A percentile compares a stretch with the other conserved stretches of the same genome.
phyloP scores from a whole-genome alignment of 2,797 vertebrate genomes.

The Sorex maritimensis region DNA sequence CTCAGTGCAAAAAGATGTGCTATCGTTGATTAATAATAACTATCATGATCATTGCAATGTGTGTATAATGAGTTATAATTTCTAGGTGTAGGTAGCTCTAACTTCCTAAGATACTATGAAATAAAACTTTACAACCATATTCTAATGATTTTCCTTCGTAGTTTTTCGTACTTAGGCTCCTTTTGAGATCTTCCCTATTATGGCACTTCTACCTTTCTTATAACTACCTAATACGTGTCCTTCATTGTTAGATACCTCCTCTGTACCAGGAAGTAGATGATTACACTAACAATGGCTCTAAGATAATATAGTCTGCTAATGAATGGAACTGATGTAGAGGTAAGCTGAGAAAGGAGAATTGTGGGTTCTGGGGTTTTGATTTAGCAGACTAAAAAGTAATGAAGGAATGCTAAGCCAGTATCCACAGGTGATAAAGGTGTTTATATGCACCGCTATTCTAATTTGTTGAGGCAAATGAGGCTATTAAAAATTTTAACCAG shows the following conservation, averaged over 20 bases:
- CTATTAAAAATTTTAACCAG: constrained; percentile 31
- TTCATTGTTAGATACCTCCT: background rate
- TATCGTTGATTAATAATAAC: background rate
- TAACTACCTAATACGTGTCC: background rate
- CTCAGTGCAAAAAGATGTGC: background rate
- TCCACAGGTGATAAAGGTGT: background rate
- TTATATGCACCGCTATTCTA: background rate
- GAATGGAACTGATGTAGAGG: background rate
- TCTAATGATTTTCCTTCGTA: background rate
- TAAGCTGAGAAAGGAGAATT: constrained; percentile 17
- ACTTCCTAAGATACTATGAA: constrained; percentile 50
- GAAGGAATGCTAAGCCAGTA: background rate
- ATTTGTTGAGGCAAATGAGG: background rate
- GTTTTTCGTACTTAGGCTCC: background rate
- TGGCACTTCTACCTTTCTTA: background rate
- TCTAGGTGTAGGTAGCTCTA: constrained; percentile 8
- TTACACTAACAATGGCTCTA: background rate
- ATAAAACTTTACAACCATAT: constrained; percentile 49
- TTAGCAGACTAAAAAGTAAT: background rate
- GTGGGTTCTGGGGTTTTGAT: background rate
- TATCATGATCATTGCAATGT: background rate
- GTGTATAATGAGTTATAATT: constrained; percentile 21
- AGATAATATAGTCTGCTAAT: background rate
- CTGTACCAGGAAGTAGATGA: background rate
- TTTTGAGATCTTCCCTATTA: background rate